Conservation (phyloP, 2,797 vertebrate genomes). For the Sebastes alutus region DNA sequence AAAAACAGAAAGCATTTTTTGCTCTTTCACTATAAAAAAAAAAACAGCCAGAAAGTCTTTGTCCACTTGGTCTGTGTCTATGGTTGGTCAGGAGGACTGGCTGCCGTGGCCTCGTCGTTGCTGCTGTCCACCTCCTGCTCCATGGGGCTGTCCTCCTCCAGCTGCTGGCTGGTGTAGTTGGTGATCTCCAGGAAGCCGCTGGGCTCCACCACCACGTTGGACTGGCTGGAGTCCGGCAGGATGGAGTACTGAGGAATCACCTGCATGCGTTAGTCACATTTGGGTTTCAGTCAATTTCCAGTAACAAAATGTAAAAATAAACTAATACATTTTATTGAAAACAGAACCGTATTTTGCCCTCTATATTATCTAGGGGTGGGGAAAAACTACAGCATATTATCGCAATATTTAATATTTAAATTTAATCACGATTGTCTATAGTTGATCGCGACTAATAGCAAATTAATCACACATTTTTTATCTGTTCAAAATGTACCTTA, state of each 20-base stretch:
- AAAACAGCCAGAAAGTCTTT: neutral
- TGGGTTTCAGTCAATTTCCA: neutral
- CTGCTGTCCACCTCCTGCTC: constrained; percentile 96
- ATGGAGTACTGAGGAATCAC: constrained; percentile 97
- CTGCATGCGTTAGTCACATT: constrained; percentile 73
- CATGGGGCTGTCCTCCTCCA: constrained; percentile 94
- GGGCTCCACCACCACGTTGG: constrained; percentile 98
- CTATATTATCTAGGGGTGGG: neutral
- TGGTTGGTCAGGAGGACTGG: constrained; percentile 62
- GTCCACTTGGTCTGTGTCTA: constrained; percentile 20
- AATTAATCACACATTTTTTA: too few relatives aligned
- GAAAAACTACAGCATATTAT: too few relatives aligned
- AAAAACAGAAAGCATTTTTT: neutral
- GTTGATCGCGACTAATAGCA: too few relatives aligned
- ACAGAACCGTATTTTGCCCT: neutral
- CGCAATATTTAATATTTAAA: too few relatives aligned
- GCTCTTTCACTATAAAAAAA: neutral
- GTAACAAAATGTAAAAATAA: neutral
- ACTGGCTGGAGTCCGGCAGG: constrained; percentile 95
- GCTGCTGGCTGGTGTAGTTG: constrained; percentile 97
- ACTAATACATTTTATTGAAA: neutral
- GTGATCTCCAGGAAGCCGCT: constrained; percentile 97
- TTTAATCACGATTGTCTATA: too few relatives aligned
- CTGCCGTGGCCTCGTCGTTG: constrained; percentile 76
- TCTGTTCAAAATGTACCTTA: too few relatives aligned